Evolutionary conservation across 2,888 invertebrate species (phyloP), one percentile per base, ranked within the genome.

Genomic region (Tiliacea citrago): DNA sequence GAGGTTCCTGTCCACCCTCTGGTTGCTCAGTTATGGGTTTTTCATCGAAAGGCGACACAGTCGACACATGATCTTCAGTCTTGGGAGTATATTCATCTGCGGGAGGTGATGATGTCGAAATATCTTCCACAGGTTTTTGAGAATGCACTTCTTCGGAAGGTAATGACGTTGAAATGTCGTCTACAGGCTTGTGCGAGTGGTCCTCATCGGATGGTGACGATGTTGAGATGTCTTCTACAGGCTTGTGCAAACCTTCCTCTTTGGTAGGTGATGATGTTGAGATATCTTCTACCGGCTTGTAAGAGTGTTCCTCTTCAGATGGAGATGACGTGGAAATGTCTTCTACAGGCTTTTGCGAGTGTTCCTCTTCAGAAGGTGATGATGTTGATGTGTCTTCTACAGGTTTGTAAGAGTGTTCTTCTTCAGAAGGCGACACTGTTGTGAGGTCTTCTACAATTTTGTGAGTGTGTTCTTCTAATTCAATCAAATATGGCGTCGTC

Each of bases 401-500:
- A 58, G 53, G 67, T 60, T 63, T 78, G 16, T 70, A 24, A 1
- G 70, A 58, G 18, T 77, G 45, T 69, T 70, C 77, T 18, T 78
- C 77, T 45, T 86, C 74, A 45, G 47, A 16, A 42, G 79, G 74
- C n/a, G 72, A 67, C 10, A 62, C 68, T 39, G 90, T 87, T 55
- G 92, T 83, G 42, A 70, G 74, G 21, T 90, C 90, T 73, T 91
- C 90, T 42, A 84, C 70, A 39, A 71, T 74, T 79, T 91, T 91
- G 81, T 93, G 94, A 10, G 93, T 92, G 74, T 95, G 94, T 85
- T 94, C 93, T 86, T 94, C 91, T 73, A 95, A 88, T 88, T 94
- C 94, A 67, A 94, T 90, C 58, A 92, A 86, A 79, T 92, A 93
- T 69, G 93, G 92, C 6, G 92, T 94, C 21, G 94, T 91, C 77